Percentiles rank a stretch among this genome's conserved stretches.
Conservation (phyloP, 2,797 vertebrate genomes). For the Pogoniulus pusillus region DNA sequence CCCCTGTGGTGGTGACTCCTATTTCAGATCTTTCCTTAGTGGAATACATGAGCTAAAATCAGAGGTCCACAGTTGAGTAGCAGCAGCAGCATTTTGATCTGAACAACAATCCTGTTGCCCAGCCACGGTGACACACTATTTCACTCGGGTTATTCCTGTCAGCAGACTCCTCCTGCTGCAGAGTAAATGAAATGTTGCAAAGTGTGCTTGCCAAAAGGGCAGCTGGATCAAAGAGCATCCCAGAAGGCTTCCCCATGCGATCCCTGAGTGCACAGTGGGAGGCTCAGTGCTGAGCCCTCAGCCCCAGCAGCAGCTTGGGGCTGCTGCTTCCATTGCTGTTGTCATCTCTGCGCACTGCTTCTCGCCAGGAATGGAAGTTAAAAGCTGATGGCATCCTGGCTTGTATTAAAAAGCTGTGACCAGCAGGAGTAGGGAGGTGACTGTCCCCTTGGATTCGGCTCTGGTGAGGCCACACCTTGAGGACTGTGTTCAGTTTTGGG, state of each 20-base stretch:
- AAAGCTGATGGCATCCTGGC: not conserved
- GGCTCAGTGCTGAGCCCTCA: rapidly evolving
- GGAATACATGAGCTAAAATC: not conserved
- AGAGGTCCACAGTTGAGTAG: not conserved
- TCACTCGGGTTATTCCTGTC: not conserved
- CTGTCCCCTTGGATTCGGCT: too few relatives aligned
- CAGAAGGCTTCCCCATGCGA: rapidly evolving
- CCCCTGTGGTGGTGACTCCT: not conserved
- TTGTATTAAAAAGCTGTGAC: too few relatives aligned
- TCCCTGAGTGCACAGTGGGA: rapidly evolving
- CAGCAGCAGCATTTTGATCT: not conserved
- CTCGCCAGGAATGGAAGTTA: not conserved
- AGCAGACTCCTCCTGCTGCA: not conserved
- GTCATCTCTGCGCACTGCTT: too few relatives aligned
- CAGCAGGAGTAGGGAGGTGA: too few relatives aligned
- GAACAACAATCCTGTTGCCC: not conserved
- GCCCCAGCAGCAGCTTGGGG: not conserved
- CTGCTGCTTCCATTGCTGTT: not conserved
- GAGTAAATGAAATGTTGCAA: not conserved
- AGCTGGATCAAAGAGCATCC: not conserved
- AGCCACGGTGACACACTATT: not conserved
- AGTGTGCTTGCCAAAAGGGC: not conserved
- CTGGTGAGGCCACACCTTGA: too few relatives aligned
- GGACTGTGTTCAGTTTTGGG: too few relatives aligned
- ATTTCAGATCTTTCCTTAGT: not conserved